Conservation (phyloP, 2,113 vertebrate genomes). For the Anguilla rostrata region DNA sequence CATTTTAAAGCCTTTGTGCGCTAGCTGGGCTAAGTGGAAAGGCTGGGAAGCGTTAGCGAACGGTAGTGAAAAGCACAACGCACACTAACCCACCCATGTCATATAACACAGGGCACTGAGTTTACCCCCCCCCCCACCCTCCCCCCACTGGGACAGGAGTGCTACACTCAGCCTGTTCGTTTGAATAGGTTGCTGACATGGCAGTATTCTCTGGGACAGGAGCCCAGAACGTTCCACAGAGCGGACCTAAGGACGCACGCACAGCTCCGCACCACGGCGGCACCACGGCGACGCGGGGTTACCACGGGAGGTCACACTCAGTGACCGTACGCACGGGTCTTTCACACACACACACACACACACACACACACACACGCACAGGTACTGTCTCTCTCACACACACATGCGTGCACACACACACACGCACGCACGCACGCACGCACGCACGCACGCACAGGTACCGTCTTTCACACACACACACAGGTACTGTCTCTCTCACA, state of each 20-base stretch:
- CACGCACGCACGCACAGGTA: no score
- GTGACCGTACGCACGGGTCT: background rate
- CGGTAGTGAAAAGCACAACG: background rate
- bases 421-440: no score
- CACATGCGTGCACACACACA: no score
- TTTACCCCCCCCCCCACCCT: constrained; percentile 47
- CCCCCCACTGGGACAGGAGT: constrained; percentile 61
- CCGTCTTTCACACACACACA: background rate
- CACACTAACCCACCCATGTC: constrained; percentile 18
- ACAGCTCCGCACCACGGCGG: constrained; percentile 39
- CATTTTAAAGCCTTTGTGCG: no score
- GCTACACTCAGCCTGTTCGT: constrained; percentile 72
- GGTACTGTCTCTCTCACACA: background rate
- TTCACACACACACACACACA: no score
- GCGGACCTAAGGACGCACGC: constrained; percentile 60
- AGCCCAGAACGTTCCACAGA: constrained; percentile 74
- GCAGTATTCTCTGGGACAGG: constrained; percentile 71
- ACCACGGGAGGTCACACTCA: constrained; percentile 27
- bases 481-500: background rate
- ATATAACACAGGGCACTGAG: constrained; percentile 51
- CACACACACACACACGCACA: background rate
- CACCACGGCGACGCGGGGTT: constrained; percentile 43
- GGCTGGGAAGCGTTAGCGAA: background rate
- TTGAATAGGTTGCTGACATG: constrained; percentile 76
- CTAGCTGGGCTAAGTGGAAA: no score